Evolutionary conservation across 2,888 invertebrate genomes (phyloP).

Genomic region (Caenorhabditis doughertyi): DNA sequence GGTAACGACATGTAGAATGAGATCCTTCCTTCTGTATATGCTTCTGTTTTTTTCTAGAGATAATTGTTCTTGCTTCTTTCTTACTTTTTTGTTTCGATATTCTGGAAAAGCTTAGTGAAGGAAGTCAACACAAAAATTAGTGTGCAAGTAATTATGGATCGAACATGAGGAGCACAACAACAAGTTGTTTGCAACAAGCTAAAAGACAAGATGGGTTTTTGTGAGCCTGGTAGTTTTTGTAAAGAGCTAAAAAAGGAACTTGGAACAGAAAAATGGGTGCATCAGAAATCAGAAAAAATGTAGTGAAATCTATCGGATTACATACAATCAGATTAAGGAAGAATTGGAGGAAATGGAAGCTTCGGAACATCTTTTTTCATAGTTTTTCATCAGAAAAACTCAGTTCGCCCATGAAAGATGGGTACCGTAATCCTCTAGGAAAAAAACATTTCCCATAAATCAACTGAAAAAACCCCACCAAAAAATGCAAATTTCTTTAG

Average conservation of each 20-base stretch:
- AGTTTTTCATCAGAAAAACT: too few species aligned
- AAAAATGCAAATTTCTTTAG: neutral
- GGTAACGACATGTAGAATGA: constrained; percentile 9
- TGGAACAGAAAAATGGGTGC: neutral
- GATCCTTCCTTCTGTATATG: constrained; percentile 2
- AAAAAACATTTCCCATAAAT: too few species aligned
- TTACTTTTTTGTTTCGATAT: neutral
- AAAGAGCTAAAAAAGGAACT: neutral
- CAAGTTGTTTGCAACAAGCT: neutral
- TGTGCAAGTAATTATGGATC: constrained; percentile 17
- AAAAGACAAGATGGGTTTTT: neutral
- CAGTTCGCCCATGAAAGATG: too few species aligned
- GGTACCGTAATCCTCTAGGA: too few species aligned
- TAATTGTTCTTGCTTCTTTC: constrained; percentile 11
- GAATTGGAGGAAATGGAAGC: neutral
- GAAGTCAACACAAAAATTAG: constrained; percentile 40
- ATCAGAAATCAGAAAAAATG: constrained; percentile 5
- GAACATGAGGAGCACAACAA: constrained; percentile 28
- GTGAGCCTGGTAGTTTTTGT: neutral
- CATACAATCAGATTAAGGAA: neutral
- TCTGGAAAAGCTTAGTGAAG: neutral
- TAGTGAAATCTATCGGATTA: neutral
- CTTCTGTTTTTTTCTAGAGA: constrained; percentile 16
- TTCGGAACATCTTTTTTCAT: neutral
- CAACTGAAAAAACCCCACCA: neutral